phyloP scores from a whole-genome alignment of 1,140 invertebrate genomes.

The Caenorhabditis latens region DNA sequence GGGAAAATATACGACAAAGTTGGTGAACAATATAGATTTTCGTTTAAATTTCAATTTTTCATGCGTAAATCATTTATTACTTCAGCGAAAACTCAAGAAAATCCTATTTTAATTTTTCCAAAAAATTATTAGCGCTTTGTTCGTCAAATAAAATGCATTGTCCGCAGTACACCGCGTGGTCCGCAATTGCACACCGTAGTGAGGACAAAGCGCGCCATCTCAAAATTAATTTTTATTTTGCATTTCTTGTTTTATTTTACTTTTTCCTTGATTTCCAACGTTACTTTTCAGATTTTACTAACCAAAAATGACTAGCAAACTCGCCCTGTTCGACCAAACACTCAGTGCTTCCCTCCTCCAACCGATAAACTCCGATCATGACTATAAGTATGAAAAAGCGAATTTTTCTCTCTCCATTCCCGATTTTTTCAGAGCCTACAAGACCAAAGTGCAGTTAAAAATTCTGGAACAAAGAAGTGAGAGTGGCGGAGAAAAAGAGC shows the following conservation, averaged over 20 bases:
- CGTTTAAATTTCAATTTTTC: too few species aligned
- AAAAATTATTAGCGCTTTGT: neutral
- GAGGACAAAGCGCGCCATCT: neutral
- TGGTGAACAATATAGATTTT: neutral
- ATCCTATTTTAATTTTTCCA: neutral
- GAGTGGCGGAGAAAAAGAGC: conserved; percentile 10
- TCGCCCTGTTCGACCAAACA: conserved; percentile 30
- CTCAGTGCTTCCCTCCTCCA: conserved; percentile 11
- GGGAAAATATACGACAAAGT: neutral
- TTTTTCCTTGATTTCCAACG: neutral
- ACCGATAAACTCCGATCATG: neutral
- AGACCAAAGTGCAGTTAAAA: conserved; percentile 9
- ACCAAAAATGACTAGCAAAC: conserved; percentile 16
- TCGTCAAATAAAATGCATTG: neutral
- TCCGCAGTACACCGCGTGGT: neutral
- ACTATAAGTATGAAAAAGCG: neutral
- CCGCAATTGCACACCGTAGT: neutral
- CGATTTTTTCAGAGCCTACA: conserved; percentile 36
- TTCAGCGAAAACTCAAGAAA: neutral
- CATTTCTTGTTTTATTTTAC: neutral
- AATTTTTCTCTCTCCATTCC: neutral
- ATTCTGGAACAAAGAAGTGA: conserved; percentile 9
- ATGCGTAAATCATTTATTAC: too few species aligned
- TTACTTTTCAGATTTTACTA: neutral
- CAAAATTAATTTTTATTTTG: neutral